Conservation (phyloP, 2,797 vertebrate genomes). For the Artibeus jamaicensis region DNA sequence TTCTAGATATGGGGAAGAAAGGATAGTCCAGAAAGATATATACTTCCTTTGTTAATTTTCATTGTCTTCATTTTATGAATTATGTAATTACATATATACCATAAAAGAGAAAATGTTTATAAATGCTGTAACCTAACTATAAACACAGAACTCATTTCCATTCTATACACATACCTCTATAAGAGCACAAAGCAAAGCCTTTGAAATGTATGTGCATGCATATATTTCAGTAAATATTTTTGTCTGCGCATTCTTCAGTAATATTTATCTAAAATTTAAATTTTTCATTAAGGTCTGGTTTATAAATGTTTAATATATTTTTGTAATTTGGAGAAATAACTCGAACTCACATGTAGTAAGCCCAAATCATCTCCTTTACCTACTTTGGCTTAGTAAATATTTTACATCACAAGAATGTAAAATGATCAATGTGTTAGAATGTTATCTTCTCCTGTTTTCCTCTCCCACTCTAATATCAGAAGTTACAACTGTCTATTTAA, state of each 20-base stretch:
- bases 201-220: neutral
- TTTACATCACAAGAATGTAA: neutral
- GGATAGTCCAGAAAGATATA: neutral
- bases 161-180: neutral
- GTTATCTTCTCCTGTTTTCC: neutral
- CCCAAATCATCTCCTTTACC: neutral
- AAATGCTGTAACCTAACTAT: neutral
- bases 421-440: neutral
- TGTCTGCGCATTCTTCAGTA: neutral
- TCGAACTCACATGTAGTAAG: neutral
- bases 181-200: neutral
- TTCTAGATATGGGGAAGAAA: neutral
- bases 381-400: neutral
- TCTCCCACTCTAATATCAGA: neutral
- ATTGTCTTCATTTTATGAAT: slow-evolving; percentile 41
- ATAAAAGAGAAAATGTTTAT: neutral
- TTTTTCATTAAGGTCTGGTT: neutral
- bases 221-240: slow-evolving; percentile 28
- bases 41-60: slow-evolving; percentile 23
- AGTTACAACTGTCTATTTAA: neutral
- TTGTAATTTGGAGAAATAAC: slow-evolving; percentile 1
- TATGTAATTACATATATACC: neutral
- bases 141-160: neutral
- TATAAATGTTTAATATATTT: neutral
- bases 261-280: slow-evolving; percentile 31